Conservation (phyloP, 37 sponge, comb jelly and placozoan genomes). For the Chondrosia reniformis region DNA sequence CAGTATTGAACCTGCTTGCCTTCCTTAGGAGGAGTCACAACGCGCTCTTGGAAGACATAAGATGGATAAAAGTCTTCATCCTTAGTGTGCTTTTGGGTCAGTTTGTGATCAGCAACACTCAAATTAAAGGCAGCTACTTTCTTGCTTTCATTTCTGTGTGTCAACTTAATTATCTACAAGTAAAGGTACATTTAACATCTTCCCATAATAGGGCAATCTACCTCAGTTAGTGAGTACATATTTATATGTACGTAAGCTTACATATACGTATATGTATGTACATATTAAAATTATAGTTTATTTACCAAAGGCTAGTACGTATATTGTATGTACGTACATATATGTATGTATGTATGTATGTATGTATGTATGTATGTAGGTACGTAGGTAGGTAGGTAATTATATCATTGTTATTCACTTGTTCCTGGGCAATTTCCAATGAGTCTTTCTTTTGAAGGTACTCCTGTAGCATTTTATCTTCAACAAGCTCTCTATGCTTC, state of each 20-base stretch:
- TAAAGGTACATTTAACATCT: neutral
- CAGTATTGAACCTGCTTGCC: slow-evolving; percentile 61
- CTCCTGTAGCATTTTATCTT: slow-evolving; percentile 57
- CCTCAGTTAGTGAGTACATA: neutral
- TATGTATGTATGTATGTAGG: neutral
- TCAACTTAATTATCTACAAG: neutral
- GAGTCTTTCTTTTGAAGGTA: slow-evolving; percentile 54
- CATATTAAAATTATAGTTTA: too few species aligned
- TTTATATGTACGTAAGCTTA: neutral
- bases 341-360: neutral
- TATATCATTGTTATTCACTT: neutral
- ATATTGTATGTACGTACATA: neutral
- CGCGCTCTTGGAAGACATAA: slow-evolving; percentile 67
- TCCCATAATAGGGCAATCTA: neutral
- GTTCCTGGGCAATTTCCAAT: slow-evolving; percentile 47
- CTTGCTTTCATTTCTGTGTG: slow-evolving; percentile 28
- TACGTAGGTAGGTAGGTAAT: neutral
- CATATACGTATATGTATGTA: neutral
- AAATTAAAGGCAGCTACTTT: slow-evolving; percentile 51
- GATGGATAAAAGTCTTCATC: slow-evolving; percentile 54
- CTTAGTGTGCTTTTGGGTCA: neutral
- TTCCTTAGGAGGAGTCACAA: slow-evolving; percentile 35
- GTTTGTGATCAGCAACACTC: slow-evolving; percentile 25
- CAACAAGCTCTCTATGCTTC: slow-evolving; percentile 35
- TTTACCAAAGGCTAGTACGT: too few species aligned